Conservation (phyloP, 1,140 invertebrate species). For the Bacillus rossius region DNA sequence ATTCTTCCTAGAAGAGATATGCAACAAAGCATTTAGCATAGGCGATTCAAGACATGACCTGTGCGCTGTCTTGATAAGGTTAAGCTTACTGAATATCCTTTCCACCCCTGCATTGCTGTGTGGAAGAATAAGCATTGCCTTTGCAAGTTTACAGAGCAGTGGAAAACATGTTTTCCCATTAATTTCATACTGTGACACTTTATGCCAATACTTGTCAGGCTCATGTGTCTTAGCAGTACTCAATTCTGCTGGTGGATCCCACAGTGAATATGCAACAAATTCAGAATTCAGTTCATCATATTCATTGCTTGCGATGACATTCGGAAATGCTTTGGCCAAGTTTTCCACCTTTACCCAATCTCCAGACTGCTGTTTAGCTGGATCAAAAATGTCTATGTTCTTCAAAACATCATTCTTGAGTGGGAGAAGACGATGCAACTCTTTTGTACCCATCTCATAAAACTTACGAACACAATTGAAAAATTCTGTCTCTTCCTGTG, state of each 20-base stretch:
- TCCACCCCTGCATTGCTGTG: too few species aligned
- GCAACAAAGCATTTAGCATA: too few species aligned
- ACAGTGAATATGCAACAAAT: background rate
- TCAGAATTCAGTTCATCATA: background rate
- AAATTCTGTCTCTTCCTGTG: background rate
- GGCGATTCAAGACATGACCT: too few species aligned
- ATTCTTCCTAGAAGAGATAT: too few species aligned
- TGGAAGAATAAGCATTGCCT: too few species aligned
- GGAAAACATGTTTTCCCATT: too few species aligned
- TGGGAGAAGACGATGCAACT: background rate
- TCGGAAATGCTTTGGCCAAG: conserved; percentile 1
- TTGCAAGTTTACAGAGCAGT: too few species aligned
- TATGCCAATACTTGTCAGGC: too few species aligned
- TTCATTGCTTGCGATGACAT: background rate
- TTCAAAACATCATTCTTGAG: background rate
- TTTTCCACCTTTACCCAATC: background rate
- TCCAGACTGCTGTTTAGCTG: background rate
- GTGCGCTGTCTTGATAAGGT: too few species aligned
- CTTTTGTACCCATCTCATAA: conserved; percentile 1
- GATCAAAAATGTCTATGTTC: background rate
- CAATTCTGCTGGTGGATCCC: background rate
- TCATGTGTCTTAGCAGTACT: too few species aligned
- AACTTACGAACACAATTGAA: background rate
- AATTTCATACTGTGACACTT: too few species aligned
- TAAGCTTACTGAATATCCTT: too few species aligned